Percentiles rank a stretch among this genome's conserved stretches.
Conservation (phyloP, 1,140 invertebrate species). For the Drosophila miranda region DNA sequence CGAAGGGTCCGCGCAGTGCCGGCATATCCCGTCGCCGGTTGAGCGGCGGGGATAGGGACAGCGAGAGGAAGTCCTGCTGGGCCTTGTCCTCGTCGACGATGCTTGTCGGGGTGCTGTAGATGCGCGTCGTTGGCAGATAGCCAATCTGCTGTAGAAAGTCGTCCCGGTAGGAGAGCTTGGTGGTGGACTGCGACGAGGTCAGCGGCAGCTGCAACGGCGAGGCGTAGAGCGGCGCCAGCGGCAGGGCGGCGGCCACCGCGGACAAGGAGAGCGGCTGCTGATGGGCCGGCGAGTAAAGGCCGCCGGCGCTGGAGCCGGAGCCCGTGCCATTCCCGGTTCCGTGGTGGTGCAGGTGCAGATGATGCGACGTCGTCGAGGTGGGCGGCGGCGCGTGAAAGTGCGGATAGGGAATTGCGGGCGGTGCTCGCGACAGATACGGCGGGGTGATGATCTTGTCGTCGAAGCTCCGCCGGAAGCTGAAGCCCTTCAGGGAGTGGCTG, state of each 20-base stretch:
- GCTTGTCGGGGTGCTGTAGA: conserved; percentile 79
- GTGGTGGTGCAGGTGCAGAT: conserved; percentile 68
- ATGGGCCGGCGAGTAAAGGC: conserved; percentile 38
- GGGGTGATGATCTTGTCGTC: conserved; percentile 78
- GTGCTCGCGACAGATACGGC: conserved; percentile 44
- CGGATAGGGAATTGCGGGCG: conserved; percentile 62
- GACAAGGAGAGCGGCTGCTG: conserved; percentile 64
- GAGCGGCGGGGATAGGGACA: conserved; percentile 83
- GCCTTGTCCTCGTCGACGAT: conserved; percentile 80
- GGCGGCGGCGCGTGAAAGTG: conserved; percentile 60
- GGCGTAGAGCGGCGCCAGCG: conserved; percentile 42
- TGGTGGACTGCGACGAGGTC: conserved; percentile 76
- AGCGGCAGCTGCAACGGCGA: conserved; percentile 58
- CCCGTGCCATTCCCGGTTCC: conserved; percentile 26
- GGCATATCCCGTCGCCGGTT: conserved; percentile 83
- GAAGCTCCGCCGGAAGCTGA: conserved; percentile 77
- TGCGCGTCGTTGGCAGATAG: conserved; percentile 80
- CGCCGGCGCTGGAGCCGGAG: conserved; percentile 7
- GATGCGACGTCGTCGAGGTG: conserved; percentile 50
- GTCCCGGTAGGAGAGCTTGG: conserved; percentile 79
- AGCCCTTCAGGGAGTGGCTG: conserved; percentile 71
- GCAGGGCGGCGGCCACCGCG: conserved; percentile 36
- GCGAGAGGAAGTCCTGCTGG: conserved; percentile 82
- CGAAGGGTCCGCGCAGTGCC: conserved; percentile 81
- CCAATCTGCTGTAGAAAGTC: conserved; percentile 81